Evolutionary conservation across 1,140 invertebrate genomes (phyloP).

Genomic region (Drosophila suzukii): DNA sequence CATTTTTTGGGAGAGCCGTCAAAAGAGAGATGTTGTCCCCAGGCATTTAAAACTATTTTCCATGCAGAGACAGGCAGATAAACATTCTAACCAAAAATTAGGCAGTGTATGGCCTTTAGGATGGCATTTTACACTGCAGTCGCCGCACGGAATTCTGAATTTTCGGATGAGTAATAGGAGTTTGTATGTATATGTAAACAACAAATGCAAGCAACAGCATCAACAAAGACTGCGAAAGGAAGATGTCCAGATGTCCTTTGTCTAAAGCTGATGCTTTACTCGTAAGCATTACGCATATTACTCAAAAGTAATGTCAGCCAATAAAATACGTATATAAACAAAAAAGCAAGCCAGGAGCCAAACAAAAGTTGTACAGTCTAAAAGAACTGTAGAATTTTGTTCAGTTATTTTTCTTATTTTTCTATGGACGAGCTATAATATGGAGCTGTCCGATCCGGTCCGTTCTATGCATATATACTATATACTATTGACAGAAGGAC

Average conservation of each 20-base stretch:
- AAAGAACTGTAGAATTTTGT: too few relatives aligned
- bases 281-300: slow-evolving; percentile 69
- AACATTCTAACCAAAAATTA: slow-evolving; percentile 28
- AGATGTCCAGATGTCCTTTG: slow-evolving; percentile 29
- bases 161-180: slow-evolving; percentile 28
- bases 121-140: slow-evolving; percentile 35
- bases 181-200: slow-evolving; percentile 38
- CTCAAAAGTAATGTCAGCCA: slow-evolving; percentile 59
- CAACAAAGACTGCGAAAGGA: slow-evolving; percentile 9
- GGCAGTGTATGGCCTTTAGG: slow-evolving; percentile 16
- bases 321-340: slow-evolving; percentile 4
- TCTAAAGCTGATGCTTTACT: slow-evolving; percentile 59
- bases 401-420: too few relatives aligned
- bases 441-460: too few relatives aligned
- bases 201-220: slow-evolving; percentile 43
- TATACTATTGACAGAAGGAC: too few relatives aligned
- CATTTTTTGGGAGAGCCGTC: slow-evolving; percentile 43
- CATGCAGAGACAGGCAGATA: slow-evolving; percentile 14
- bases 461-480: too few relatives aligned
- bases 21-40: slow-evolving; percentile 32
- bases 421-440: too few relatives aligned
- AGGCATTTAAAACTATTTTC: slow-evolving; percentile 47
- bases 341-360: slow-evolving; percentile 39
- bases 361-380: not conserved
- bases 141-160: slow-evolving; percentile 20